A percentile compares a stretch with the other conserved stretches of the same genome.
phyloP scores from a whole-genome alignment of 2,888 invertebrate species.

The Nysson spinosus region DNA sequence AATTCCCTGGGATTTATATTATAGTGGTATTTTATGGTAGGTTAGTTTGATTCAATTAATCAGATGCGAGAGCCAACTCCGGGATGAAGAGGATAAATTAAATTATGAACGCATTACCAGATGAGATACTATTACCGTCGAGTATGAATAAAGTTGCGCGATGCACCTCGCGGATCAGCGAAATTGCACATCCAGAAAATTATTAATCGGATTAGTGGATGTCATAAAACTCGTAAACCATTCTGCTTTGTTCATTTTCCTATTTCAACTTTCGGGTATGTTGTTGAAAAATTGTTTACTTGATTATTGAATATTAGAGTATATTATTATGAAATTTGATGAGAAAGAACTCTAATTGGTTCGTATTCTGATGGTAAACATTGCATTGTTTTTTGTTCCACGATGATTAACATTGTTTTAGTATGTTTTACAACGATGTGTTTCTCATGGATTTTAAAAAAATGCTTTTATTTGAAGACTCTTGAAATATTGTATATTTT shows the following conservation, averaged over 20 bases:
- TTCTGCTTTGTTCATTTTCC: slow-evolving; percentile 27
- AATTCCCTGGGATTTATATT: slow-evolving; percentile 17
- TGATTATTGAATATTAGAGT: neutral
- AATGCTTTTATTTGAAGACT: too few relatives aligned
- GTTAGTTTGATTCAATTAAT: slow-evolving; percentile 44
- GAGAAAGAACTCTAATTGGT: too few relatives aligned
- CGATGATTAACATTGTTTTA: too few relatives aligned
- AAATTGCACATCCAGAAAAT: slow-evolving; percentile 43
- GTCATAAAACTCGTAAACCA: slow-evolving; percentile 51
- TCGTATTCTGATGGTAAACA: too few relatives aligned
- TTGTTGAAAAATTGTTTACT: neutral
- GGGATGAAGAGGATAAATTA: slow-evolving; percentile 25
- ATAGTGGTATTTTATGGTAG: slow-evolving; percentile 22
- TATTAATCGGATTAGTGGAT: slow-evolving; percentile 50
- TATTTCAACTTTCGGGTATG: slow-evolving; percentile 22
- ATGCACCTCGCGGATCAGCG: slow-evolving; percentile 16
- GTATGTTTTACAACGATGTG: too few relatives aligned
- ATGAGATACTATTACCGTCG: slow-evolving; percentile 48
- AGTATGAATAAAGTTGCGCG: slow-evolving; percentile 47
- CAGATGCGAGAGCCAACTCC: slow-evolving; percentile 11
- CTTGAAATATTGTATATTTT: too few relatives aligned
- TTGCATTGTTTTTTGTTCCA: too few relatives aligned
- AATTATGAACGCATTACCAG: slow-evolving; percentile 59
- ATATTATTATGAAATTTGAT: too few relatives aligned
- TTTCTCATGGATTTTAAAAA: too few relatives aligned